A percentile compares a stretch with the other conserved stretches of the same genome.
These are phyloP conservation scores for Stenchaetothrips biformis DNA, from an alignment of 2,888 invertebrate species.

Conservation along the genomic window DNA sequence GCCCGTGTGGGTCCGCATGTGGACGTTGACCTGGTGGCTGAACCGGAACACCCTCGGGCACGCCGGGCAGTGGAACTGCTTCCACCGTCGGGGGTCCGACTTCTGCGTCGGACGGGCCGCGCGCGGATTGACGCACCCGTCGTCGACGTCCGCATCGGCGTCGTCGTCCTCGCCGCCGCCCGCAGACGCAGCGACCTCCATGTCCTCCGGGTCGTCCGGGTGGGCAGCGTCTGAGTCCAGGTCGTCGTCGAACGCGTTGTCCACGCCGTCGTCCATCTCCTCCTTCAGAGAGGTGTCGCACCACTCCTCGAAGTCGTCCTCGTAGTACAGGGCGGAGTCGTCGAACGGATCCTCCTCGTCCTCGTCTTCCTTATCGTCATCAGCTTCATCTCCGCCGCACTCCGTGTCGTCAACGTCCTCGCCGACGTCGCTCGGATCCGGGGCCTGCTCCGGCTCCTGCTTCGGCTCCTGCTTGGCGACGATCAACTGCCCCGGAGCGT, in stretches of 20 bases:
- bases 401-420: not conserved
- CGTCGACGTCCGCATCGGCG: not conserved
- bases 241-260: not conserved
- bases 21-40: not conserved
- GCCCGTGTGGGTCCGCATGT: conserved; percentile 7
- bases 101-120: not conserved
- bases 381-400: not conserved
- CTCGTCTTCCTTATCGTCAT: not conserved
- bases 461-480: not conserved
- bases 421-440: not conserved
- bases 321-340: not conserved
- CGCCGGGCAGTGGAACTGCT: not conserved
- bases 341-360: not conserved
- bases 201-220: not conserved
- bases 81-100: not conserved
- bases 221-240: not conserved
- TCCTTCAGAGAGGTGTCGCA: too few relatives aligned
- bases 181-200: not conserved
- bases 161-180: not conserved
- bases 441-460: not conserved
- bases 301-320: too few relatives aligned
- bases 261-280: too few relatives aligned
- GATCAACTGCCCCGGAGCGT: too few relatives aligned
- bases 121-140: not conserved
- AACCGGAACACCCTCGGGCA: conserved; percentile 7